Percentiles rank a stretch among this genome's conserved stretches.
Evolutionary conservation across 2,797 vertebrate genomes (phyloP).

Genomic region (Myotis pilosus): DNA sequence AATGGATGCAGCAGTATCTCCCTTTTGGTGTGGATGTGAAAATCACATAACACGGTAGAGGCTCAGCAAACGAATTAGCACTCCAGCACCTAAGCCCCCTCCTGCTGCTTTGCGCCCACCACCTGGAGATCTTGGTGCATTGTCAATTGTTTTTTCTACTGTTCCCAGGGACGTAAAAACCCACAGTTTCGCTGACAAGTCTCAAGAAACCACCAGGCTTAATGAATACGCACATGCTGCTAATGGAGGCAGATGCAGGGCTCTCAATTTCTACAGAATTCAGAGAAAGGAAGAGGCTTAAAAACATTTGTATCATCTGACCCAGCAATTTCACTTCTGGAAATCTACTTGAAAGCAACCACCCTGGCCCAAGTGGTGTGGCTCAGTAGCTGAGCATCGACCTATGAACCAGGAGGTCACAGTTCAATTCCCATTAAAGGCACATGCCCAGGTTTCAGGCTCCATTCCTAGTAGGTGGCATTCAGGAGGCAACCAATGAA

Average conservation of each 20-base stretch:
- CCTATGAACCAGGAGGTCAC: too few species aligned
- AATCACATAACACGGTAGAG: neutral
- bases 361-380: neutral
- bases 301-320: neutral
- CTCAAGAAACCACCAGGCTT: neutral
- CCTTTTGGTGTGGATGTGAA: neutral
- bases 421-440: too few species aligned
- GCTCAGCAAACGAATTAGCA: neutral
- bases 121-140: neutral
- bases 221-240: rapidly evolving
- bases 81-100: neutral
- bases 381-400: too few species aligned
- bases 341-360: neutral
- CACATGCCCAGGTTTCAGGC: too few species aligned
- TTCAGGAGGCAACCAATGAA: too few species aligned
- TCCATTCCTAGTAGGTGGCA: too few species aligned
- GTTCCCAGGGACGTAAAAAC: neutral
- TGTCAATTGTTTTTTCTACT: neutral
- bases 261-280: neutral
- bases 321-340: neutral
- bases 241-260: too few species aligned
- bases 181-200: neutral
- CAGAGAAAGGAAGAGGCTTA: neutral
- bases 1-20: neutral
- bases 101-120: neutral